Evolutionary conservation across 2,797 vertebrate genomes (phyloP).

Genomic region (Anguilla megastoma): DNA sequence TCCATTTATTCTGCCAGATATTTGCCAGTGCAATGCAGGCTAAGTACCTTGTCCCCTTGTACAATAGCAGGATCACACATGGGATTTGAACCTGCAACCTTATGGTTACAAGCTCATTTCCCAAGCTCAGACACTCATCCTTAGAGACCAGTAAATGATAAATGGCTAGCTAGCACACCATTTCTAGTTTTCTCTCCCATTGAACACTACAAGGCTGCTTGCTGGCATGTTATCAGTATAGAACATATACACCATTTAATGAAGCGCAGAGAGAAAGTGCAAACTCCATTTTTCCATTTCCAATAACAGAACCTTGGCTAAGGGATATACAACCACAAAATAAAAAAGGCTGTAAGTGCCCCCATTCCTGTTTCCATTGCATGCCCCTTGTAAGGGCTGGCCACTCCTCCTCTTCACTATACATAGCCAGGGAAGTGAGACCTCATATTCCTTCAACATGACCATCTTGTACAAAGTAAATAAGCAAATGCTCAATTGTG

Average conservation of each 20-base stretch:
- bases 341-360: background rate
- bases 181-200: background rate
- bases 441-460: background rate
- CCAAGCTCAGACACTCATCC: background rate
- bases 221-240: background rate
- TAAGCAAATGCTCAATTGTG: background rate
- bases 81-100: background rate
- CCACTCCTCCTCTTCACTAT: background rate
- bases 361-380: background rate
- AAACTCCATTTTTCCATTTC: background rate
- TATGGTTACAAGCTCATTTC: slow-evolving; percentile 5
- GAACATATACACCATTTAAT: background rate
- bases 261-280: background rate
- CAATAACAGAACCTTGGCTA: background rate
- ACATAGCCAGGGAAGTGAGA: background rate
- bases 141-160: background rate
- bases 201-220: background rate
- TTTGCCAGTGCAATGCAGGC: background rate
- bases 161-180: background rate
- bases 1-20: slow-evolving; percentile 4
- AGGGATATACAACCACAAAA: background rate
- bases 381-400: background rate
- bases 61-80: background rate
- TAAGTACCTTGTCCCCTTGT: slow-evolving; percentile 7
- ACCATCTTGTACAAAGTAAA: background rate